Base-by-base conservation (phyloP, 1,140 invertebrate species). In the Parapsyche elsis region DNA sequence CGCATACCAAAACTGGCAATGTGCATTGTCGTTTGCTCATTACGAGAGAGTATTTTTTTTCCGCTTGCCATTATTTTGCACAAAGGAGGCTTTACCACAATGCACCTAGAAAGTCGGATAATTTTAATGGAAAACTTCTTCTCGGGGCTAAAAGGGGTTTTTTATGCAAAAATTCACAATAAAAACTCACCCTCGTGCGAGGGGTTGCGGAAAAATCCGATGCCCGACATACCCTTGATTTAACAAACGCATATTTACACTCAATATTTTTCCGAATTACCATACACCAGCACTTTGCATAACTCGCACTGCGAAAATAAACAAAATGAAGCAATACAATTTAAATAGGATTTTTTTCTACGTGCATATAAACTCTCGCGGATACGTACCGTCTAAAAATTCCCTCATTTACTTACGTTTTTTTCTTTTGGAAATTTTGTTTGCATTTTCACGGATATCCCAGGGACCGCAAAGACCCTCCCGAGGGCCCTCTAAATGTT, bases 121-220 rank as follows among this genome's bases (percentile, higher is more conserved):
- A 67, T 67, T 26, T 67, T 61, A 61, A 61, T 61, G 59, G 24
- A 67, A 67, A 26, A 67, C 64, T 14, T 26, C 24, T 67, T 23
- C 24, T 26, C 12, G 24, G 21, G 9, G 5, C 21, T 12, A 23
- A 67, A 67, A 26, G 64, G 24, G 24, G 64, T 19, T 26, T 67
- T 67, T 67, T 67, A 67, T 67, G 64, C 24, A 67, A 67, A 67
- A 67, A 67, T 67, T 67, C 64, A 26, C 64, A 67, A 67, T 67
- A 67, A 67, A 67, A 67, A 26, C 64, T 26, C 64, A 10, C 24
- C 64, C 21, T 9, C 19, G 21, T 24, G 21, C 10, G 49, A 53
- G 16, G 10, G 16, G 24, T 26, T 26, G 10, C 23, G 23, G 21
- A 67, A 53, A 53, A 53, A 67, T 30, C 23, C 21, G 64, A 67